Conservation (phyloP, 2,113 vertebrate genomes). For the Speoplatyrhinus poulsoni region DNA sequence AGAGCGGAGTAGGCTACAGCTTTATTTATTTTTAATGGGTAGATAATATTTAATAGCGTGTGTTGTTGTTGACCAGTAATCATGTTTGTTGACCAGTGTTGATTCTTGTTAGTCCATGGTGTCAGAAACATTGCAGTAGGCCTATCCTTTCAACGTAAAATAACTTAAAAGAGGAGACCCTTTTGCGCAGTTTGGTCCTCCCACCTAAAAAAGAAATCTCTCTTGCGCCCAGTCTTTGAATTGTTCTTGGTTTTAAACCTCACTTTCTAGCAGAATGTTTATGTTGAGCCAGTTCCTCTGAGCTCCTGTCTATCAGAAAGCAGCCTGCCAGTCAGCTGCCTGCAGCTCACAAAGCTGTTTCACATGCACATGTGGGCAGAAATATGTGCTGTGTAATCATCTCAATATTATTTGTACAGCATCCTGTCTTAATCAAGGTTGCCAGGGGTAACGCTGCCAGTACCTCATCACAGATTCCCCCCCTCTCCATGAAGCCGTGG, state of each 20-base stretch:
- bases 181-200: too few relatives aligned
- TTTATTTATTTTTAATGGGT: too few relatives aligned
- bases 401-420: conserved; percentile 48
- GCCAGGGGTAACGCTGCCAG: conserved; percentile 53
- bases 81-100: too few relatives aligned
- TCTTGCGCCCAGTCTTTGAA: too few relatives aligned
- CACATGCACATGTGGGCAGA: conserved; percentile 39
- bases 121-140: too few relatives aligned
- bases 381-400: conserved; percentile 53
- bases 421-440: conserved; percentile 65
- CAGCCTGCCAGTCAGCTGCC: conserved; percentile 22
- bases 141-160: too few relatives aligned
- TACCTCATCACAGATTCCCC: background rate
- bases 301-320: conserved; percentile 7
- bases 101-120: too few relatives aligned
- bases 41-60: too few relatives aligned
- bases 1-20: too few relatives aligned
- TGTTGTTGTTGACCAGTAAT: too few relatives aligned
- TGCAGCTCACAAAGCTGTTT: conserved; percentile 15
- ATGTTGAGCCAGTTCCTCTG: conserved; percentile 21
- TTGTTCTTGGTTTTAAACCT: background rate
- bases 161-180: too few relatives aligned
- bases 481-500: background rate
- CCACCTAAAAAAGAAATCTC: too few relatives aligned
- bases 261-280: conserved; percentile 1